Conservation (phyloP, 2,888 invertebrate genomes). For the Rutpela maculata region DNA sequence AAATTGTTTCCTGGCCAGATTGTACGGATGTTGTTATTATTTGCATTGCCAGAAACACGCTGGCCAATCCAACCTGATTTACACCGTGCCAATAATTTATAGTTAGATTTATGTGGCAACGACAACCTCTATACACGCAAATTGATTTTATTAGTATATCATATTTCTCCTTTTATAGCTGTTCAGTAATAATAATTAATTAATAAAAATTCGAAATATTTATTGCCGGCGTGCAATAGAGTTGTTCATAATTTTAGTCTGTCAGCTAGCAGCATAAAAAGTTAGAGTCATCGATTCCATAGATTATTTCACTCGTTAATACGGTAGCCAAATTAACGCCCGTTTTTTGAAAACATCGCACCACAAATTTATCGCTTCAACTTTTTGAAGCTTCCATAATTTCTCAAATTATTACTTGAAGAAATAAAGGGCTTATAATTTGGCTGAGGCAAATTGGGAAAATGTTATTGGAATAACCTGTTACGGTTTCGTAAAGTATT, state of each 20-base stretch:
- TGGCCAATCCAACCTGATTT: not conserved
- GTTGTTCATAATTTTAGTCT: not conserved
- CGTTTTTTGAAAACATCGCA: no score
- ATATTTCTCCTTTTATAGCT: not conserved
- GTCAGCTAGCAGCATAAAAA: no score
- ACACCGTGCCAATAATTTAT: conserved; percentile 1
- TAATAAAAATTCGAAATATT: not conserved
- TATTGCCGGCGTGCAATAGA: not conserved
- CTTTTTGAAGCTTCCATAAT: no score
- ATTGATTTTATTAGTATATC: not conserved
- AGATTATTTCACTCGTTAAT: no score
- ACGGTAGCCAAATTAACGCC: no score
- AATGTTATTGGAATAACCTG: no score
- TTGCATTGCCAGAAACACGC: not conserved
- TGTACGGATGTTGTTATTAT: not conserved
- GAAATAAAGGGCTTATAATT: no score
- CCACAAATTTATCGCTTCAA: no score
- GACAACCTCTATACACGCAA: not conserved
- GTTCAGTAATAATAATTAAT: not conserved
- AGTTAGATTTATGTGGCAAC: not conserved
- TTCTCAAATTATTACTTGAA: no score
- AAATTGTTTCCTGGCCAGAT: not conserved
- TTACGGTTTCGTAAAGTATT: no score
- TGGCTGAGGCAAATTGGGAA: no score
- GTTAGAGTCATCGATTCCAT: no score